Evolutionary conservation across 1,140 invertebrate genomes (phyloP).

Genomic region (Hermatobates lingyangjiaoensis): DNA sequence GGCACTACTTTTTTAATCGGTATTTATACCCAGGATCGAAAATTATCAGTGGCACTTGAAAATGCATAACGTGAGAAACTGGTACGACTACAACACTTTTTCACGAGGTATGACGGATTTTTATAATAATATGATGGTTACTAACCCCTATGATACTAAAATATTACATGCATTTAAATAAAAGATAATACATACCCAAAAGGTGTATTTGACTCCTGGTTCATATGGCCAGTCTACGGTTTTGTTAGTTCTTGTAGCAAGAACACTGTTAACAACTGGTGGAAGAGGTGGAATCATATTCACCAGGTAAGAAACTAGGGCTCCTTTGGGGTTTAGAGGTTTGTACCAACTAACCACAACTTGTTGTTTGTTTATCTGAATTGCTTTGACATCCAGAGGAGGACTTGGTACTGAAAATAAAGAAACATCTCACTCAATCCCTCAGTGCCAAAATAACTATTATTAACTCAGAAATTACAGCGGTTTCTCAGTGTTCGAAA

Average conservation of each 20-base stretch:
- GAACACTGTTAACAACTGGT: constrained; percentile 22
- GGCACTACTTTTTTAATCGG: no score
- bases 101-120: no score
- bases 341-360: constrained; percentile 45
- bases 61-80: no score
- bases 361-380: constrained; percentile 37
- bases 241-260: background rate
- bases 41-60: no score
- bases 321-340: constrained; percentile 39
- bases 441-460: no score
- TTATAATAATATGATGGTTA: no score
- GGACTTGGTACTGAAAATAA: constrained; percentile 34
- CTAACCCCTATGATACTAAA: no score
- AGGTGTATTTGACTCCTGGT: constrained; percentile 42
- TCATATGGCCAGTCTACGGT: constrained; percentile 31
- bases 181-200: constrained; percentile 38
- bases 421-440: background rate
- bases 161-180: background rate
- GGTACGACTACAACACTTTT: no score
- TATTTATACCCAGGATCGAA: no score
- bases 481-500: no score
- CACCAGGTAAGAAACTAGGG: constrained; percentile 40
- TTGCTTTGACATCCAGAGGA: constrained; percentile 40
- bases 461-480: no score
- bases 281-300: constrained; percentile 36